Evolutionary conservation across 2,113 vertebrate species (phyloP).

Genomic region (Catharus fuscescens): DNA sequence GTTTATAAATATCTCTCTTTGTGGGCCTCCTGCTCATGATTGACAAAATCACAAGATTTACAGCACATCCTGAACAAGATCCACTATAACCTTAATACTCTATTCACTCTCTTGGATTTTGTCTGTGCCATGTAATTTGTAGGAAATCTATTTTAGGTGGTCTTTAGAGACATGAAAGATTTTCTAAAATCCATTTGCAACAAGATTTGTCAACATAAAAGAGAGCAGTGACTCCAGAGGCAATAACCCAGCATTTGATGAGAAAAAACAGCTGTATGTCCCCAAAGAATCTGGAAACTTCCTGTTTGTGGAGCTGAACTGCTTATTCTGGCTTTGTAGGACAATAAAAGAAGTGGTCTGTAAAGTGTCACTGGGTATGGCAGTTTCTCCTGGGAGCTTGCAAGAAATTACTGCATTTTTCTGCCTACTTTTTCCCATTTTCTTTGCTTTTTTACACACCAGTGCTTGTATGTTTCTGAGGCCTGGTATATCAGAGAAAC

Average conservation of each 20-base stretch:
- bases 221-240: neutral
- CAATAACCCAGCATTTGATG: constrained; percentile 14
- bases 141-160: constrained; percentile 11
- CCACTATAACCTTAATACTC: neutral
- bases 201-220: constrained; percentile 28
- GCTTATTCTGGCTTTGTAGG: neutral
- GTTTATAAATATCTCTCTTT: constrained; percentile 18
- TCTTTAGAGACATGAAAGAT: neutral
- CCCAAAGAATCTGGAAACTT: constrained; percentile 24
- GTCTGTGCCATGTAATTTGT: neutral
- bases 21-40: neutral
- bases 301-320: neutral
- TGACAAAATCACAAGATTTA: neutral
- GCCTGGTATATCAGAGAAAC: neutral
- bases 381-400: neutral
- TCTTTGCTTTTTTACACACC: neutral
- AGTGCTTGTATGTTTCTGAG: neutral
- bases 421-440: neutral
- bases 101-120: neutral
- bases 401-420: constrained; percentile 2
- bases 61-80: neutral
- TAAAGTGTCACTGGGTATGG: neutral
- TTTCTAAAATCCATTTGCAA: constrained; percentile 12
- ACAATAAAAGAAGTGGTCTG: neutral
- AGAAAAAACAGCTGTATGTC: neutral